Evolutionary conservation across 2,797 vertebrate genomes (phyloP).

Genomic region (Taenioides sp.): DNA sequence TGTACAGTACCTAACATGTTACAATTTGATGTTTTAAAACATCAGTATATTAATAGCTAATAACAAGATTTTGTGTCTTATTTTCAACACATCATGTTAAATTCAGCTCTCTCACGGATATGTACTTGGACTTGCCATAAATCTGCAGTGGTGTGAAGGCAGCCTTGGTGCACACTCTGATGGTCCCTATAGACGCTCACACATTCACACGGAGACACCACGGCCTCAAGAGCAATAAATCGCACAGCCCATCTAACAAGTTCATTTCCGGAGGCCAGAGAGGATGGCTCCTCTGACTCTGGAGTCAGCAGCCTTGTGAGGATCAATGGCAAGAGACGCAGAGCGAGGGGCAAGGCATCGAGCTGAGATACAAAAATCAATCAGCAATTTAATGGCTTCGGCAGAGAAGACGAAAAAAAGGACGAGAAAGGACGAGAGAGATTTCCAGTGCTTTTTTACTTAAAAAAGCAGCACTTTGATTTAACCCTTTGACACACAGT

Average conservation of each 20-base stretch:
- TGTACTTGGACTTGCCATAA: constrained; percentile 64
- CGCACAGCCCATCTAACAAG: constrained; percentile 80
- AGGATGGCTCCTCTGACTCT: constrained; percentile 77
- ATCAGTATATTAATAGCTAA: neutral
- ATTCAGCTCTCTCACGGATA: constrained; percentile 45
- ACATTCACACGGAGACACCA: constrained; percentile 66
- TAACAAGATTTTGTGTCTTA: neutral
- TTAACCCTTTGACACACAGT: constrained; percentile 65
- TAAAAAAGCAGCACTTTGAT: constrained; percentile 65
- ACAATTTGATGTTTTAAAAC: neutral
- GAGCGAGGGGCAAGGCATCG: constrained; percentile 75
- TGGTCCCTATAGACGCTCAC: constrained; percentile 59
- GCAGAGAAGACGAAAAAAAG: constrained; percentile 57
- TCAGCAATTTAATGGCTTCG: constrained; percentile 82
- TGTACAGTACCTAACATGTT: neutral
- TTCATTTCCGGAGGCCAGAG: constrained; percentile 81
- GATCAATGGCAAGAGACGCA: constrained; percentile 80
- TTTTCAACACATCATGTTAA: constrained; percentile 37
- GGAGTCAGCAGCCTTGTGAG: constrained; percentile 81
- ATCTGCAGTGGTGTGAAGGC: constrained; percentile 60
- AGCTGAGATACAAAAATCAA: constrained; percentile 83
- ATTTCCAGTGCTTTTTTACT: constrained; percentile 70
- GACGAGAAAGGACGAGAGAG: constrained; percentile 36
- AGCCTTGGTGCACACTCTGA: constrained; percentile 25
- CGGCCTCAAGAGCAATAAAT: constrained; percentile 80